These are phyloP conservation scores for Phaonia tiefii DNA, from an alignment of 2,888 invertebrate genomes.

Conservation along the genomic window DNA sequence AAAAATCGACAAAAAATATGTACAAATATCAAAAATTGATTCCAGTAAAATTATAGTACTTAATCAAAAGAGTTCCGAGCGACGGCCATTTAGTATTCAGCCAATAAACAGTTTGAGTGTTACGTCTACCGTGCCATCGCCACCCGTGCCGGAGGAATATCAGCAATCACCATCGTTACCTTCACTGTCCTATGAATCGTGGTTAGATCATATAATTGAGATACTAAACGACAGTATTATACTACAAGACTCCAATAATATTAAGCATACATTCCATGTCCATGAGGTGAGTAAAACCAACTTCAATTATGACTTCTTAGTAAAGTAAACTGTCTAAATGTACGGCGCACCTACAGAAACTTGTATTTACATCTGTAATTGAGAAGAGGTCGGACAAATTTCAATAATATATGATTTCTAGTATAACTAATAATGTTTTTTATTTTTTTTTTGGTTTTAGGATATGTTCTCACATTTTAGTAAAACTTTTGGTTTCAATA, in stretches of 20 bases:
- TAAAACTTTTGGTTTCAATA: slow-evolving; percentile 85
- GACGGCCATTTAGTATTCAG: neutral
- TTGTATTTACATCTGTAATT: slow-evolving; percentile 11
- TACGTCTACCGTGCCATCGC: neutral
- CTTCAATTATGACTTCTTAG: too few species aligned
- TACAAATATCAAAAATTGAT: slow-evolving; percentile 48
- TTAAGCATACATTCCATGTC: slow-evolving; percentile 86
- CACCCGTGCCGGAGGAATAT: slow-evolving; percentile 1
- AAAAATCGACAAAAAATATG: slow-evolving; percentile 32
- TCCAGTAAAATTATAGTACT: slow-evolving; percentile 40
- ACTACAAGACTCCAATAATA: slow-evolving; percentile 85
- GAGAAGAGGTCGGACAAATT: neutral
- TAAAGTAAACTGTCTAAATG: too few species aligned
- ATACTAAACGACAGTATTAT: slow-evolving; percentile 88
- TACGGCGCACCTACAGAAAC: too few species aligned
- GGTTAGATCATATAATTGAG: slow-evolving; percentile 89
- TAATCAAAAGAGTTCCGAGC: slow-evolving; percentile 33
- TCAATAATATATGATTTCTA: neutral
- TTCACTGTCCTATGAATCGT: slow-evolving; percentile 83
- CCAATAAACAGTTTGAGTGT: slow-evolving; percentile 7
- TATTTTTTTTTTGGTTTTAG: slow-evolving; percentile 76
- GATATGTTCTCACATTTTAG: slow-evolving; percentile 87
- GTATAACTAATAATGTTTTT: slow-evolving; percentile 38
- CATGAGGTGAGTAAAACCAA: slow-evolving; percentile 83
- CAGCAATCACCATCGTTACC: slow-evolving; percentile 66